A percentile compares a stretch with the other conserved stretches of the same genome.
Conservation (phyloP, 2,888 invertebrate genomes). For the Agapostemon virescens region DNA sequence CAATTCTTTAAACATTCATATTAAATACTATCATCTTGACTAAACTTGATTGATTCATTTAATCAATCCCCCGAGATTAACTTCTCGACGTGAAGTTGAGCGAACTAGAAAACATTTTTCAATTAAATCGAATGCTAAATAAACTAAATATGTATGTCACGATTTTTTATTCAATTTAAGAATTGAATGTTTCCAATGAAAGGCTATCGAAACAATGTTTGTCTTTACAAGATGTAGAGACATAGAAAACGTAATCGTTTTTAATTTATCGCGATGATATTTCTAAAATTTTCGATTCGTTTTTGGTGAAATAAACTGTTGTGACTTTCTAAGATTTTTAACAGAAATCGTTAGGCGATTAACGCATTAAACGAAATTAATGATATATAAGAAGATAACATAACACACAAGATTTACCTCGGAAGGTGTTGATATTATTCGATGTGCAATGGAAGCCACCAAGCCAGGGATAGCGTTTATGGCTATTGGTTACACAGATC, state of each 20-base stretch:
- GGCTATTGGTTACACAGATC: background rate
- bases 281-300: background rate
- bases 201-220: background rate
- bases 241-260: no score
- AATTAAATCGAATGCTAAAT: no score
- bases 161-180: no score
- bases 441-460: background rate
- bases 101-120: no score
- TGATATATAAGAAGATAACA: background rate
- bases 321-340: background rate
- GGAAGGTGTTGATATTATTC: background rate
- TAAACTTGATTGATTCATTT: no score
- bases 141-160: no score
- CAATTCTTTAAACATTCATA: no score
- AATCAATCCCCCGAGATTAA: no score
- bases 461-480: background rate
- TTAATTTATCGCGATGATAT: background rate
- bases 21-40: no score
- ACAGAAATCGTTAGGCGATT: no score
- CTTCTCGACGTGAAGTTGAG: no score
- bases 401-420: background rate
- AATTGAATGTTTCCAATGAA: background rate
- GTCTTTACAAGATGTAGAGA: background rate
- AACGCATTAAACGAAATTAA: background rate
- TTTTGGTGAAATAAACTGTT: background rate